Evolutionary conservation across 2,113 vertebrate species (phyloP), one percentile per base, ranked within the genome.

Genomic region (Heterotilapia buettikoferi): DNA sequence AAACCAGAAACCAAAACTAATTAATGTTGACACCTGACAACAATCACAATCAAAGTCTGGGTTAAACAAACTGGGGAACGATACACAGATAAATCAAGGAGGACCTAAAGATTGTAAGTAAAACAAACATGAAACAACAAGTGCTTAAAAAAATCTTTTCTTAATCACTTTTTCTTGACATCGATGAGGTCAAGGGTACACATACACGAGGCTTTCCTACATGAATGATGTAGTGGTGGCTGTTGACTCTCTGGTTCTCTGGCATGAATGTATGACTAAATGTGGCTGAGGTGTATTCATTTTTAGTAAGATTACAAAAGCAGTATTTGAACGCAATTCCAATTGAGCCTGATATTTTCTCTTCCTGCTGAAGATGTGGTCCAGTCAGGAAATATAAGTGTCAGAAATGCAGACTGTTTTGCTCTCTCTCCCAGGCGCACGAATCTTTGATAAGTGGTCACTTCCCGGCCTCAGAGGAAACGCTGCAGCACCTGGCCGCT

Each of bases 371-470:
- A 66, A 66, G 61, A 66, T 66, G 18, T 13, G 61, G 38, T 66
- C 19, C 61, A 38, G 19, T 66, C 19, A 29, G 45, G 6, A 52
- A 38, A 19, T 80, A n/a, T 5, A 16, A 50, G 43, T 50, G 26
- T n/a, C 29, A 63, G 73, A 78, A 50, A 78, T 50, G 43, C 2
- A 13, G 24, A 33, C 3, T 21, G 18, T 66, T 7, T 40, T 10
- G 6, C 19, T 73, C 16, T 79, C 16, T 59, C 66, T 80, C 5
- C 84, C 85, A 98, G 98, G 98, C 98, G 54, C 98, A 98, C 1
- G 98, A 98, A 95, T 97, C 97, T 92, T 95, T 98, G 79, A 97
- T 98, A 92, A 98, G 97, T 7, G 98, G 98, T 21, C 98, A 98
- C 90, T 98, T 98, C 90, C 98, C 98, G 1, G 98, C 97, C 10